Conservation (phyloP, 1,140 invertebrate species). For the Meteorus sp. region DNA sequence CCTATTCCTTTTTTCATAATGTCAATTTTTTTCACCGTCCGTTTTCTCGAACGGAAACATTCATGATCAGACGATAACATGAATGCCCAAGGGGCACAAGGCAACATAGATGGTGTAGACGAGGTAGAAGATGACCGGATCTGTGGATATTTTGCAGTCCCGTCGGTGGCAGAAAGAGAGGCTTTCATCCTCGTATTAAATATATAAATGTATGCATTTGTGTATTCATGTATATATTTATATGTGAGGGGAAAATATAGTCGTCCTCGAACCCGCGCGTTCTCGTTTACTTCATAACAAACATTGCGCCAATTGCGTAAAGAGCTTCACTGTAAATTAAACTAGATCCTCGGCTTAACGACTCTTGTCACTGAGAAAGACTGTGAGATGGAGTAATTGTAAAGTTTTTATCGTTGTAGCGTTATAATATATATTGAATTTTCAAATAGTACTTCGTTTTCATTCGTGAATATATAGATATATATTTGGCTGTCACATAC, state of each 20-base stretch:
- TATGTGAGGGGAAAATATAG: too few species aligned
- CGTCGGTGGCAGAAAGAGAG: slow-evolving; percentile 19
- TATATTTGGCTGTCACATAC: background rate
- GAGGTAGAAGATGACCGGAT: too few species aligned
- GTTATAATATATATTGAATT: slow-evolving; percentile 21
- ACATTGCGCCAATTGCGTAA: slow-evolving; percentile 23
- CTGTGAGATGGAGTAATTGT: slow-evolving; percentile 22
- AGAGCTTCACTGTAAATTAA: slow-evolving; percentile 29
- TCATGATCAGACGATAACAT: background rate
- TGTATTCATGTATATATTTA: too few species aligned
- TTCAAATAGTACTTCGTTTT: slow-evolving; percentile 8
- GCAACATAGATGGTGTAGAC: background rate
- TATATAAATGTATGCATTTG: slow-evolving; percentile 11
- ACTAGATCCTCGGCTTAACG: slow-evolving; percentile 27
- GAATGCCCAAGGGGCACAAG: background rate
- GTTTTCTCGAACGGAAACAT: background rate
- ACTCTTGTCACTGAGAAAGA: too few species aligned
- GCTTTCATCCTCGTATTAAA: slow-evolving; percentile 25
- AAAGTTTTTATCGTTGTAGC: slow-evolving; percentile 23
- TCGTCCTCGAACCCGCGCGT: slow-evolving; percentile 2
- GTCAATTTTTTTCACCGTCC: background rate
- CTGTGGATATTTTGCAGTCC: slow-evolving; percentile 16
- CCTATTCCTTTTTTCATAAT: background rate
- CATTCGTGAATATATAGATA: too few species aligned
- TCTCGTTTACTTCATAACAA: slow-evolving; percentile 15